Conservation (phyloP, 2,113 vertebrate species). For the Maylandia zebra region DNA sequence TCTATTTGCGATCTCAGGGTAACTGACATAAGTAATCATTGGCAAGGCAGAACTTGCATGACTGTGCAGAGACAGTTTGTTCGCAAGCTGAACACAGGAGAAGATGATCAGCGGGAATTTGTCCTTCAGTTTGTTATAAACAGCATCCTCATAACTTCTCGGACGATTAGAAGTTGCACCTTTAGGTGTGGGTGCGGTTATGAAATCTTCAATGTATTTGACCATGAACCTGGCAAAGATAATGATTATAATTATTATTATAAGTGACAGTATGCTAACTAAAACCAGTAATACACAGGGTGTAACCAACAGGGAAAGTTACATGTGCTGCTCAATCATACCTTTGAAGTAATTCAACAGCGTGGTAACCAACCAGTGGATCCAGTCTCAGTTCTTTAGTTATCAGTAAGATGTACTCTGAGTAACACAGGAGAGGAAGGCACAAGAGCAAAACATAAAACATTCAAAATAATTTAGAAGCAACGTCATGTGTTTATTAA, state of each 20-base stretch:
- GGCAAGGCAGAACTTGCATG: constrained; percentile 62
- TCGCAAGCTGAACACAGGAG: constrained; percentile 87
- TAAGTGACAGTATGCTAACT: rapidly evolving
- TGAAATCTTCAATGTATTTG: constrained; percentile 70
- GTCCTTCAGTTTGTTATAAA: constrained; percentile 63
- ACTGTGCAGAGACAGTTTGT: constrained; percentile 83
- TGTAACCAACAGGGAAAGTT: not conserved
- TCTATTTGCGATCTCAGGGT: not conserved
- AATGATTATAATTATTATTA: not conserved
- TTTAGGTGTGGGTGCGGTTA: not conserved
- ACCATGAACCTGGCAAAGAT: constrained; percentile 80
- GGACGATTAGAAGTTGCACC: not conserved
- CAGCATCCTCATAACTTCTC: constrained; percentile 42
- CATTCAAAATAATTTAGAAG: not conserved
- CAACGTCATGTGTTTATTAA: rapidly evolving
- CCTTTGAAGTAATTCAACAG: constrained; percentile 69
- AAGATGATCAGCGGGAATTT: constrained; percentile 77
- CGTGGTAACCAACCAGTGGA: constrained; percentile 59
- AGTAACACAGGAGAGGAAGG: not conserved
- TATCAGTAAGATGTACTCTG: constrained; percentile 64
- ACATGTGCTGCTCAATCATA: not conserved
- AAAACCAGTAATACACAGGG: not conserved
- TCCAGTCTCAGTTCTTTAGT: constrained; percentile 61
- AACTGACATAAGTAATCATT: not conserved
- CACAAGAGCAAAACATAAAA: not conserved